Evolutionary conservation across 2,113 vertebrate species (phyloP).

Genomic region (Choloepus hoffmanni): DNA sequence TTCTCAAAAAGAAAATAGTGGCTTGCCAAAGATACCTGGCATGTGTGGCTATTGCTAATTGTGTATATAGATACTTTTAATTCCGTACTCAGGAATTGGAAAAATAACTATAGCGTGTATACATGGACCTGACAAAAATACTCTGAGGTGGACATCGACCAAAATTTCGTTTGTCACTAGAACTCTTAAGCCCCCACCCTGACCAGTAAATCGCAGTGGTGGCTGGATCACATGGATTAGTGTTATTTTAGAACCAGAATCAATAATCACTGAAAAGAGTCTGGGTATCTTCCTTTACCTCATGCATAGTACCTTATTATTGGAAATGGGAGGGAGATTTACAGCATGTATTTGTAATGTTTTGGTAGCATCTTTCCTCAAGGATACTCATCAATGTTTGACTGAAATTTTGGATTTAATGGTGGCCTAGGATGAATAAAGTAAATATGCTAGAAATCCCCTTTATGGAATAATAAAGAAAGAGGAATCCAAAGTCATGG

Average conservation of each 20-base stretch:
- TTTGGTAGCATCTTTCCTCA: slow-evolving; percentile 18
- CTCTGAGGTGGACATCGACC: background rate
- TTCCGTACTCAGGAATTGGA: background rate
- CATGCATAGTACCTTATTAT: background rate
- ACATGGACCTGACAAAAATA: background rate
- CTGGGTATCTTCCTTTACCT: background rate
- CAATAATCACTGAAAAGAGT: background rate
- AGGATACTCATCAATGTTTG: background rate
- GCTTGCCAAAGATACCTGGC: background rate
- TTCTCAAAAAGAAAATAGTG: slow-evolving; percentile 24
- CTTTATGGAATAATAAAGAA: background rate
- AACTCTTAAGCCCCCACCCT: background rate
- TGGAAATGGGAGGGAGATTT: background rate
- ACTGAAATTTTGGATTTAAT: slow-evolving; percentile 34
- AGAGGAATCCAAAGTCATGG: background rate
- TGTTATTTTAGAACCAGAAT: background rate
- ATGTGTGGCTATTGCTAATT: background rate
- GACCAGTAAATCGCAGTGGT: background rate
- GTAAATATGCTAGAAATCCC: background rate
- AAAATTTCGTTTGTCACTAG: slow-evolving; percentile 26
- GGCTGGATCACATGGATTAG: background rate
- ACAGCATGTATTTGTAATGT: background rate
- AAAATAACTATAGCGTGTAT: background rate
- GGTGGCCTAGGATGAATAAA: background rate
- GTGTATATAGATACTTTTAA: background rate